Evolutionary conservation across 1,140 invertebrate genomes (phyloP).

Genomic region (Melitaea cinxia): DNA sequence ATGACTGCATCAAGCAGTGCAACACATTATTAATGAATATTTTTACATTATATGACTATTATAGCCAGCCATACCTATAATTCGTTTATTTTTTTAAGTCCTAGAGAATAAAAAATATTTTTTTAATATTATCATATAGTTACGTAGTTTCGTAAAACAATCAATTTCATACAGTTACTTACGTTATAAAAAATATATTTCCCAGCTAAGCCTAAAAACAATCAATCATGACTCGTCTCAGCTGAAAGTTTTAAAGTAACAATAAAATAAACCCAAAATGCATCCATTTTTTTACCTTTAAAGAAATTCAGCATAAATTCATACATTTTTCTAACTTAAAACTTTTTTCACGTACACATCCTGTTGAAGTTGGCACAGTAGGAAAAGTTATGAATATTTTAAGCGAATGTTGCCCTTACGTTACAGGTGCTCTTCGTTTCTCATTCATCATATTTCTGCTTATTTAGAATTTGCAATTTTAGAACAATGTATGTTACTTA

Average conservation of each 20-base stretch:
- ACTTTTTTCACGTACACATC: slow-evolving; percentile 7
- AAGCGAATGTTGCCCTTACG: slow-evolving; percentile 14
- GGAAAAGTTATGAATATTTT: slow-evolving; percentile 30
- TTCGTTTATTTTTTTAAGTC: too few relatives aligned
- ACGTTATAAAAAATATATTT: too few relatives aligned
- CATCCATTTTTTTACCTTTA: background rate
- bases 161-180: too few relatives aligned
- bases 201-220: background rate
- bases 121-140: too few relatives aligned
- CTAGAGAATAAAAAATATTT: too few relatives aligned
- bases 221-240: background rate
- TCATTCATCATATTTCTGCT: slow-evolving; percentile 17
- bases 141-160: too few relatives aligned
- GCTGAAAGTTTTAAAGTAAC: background rate
- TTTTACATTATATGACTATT: too few relatives aligned
- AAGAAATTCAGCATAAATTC: background rate
- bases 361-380: slow-evolving; percentile 12
- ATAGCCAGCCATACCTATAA: too few relatives aligned
- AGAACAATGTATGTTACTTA: slow-evolving; percentile 7
- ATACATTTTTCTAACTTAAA: background rate
- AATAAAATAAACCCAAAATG: too few relatives aligned
- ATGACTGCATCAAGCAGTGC: too few relatives aligned
- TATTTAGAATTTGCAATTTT: slow-evolving; percentile 10
- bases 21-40: too few relatives aligned
- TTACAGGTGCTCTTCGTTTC: slow-evolving; percentile 23